phyloP scores from a whole-genome alignment of 2,888 invertebrate species.

The Ommatoiulus sabulosus region DNA sequence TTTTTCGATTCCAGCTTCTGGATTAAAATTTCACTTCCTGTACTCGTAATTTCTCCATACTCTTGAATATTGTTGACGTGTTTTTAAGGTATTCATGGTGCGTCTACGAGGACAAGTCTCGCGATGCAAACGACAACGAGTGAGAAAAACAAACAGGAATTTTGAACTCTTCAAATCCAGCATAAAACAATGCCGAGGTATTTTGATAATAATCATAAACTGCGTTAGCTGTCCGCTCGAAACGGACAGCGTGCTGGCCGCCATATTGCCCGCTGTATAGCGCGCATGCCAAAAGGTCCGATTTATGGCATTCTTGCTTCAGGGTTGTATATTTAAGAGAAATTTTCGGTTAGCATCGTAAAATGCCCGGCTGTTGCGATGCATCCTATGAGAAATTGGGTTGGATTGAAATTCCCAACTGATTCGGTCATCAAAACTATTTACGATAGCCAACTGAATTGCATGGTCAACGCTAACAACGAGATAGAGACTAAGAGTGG shows the following conservation, averaged over 20 bases:
- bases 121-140: neutral
- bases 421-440: slow-evolving; percentile 8
- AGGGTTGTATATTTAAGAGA: slow-evolving; percentile 12
- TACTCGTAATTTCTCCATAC: neutral
- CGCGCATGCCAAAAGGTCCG: neutral
- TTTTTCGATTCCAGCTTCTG: neutral
- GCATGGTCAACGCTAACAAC: neutral
- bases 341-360: neutral
- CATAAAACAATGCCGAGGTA: neutral
- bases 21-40: slow-evolving; percentile 12
- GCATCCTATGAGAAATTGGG: slow-evolving; percentile 25
- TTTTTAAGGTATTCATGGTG: neutral
- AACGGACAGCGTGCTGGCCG: neutral
- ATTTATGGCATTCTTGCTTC: slow-evolving; percentile 5
- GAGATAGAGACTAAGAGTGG: neutral
- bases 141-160: neutral
- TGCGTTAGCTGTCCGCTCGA: neutral
- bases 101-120: neutral
- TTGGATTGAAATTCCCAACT: neutral
- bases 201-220: neutral
- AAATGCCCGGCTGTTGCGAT: neutral
- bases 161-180: neutral
- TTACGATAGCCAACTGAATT: neutral
- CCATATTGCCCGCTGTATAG: neutral
- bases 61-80: neutral